These are phyloP conservation scores for Pelodiscus sinensis DNA, from an alignment of 2,113 vertebrate genomes.

Conservation along the genomic window DNA sequence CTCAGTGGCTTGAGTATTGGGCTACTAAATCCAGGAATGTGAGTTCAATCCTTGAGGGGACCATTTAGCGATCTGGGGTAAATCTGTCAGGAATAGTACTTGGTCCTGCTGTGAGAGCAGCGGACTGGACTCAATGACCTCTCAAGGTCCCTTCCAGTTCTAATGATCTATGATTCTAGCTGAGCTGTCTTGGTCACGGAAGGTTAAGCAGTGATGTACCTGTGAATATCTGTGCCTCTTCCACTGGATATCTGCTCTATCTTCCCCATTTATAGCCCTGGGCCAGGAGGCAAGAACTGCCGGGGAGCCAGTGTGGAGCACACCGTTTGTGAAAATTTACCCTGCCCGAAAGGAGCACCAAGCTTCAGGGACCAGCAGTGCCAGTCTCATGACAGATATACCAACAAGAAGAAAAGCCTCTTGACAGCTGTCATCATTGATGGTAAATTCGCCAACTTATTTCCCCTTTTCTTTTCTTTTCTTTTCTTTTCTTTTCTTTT, in stretches of 20 bases:
- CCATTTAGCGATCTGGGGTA: no score
- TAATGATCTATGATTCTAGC: not conserved
- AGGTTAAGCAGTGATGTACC: not conserved
- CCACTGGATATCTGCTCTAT: not conserved
- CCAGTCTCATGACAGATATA: constrained; percentile 87
- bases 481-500: not conserved
- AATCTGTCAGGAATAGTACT: no score
- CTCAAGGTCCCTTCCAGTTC: no score
- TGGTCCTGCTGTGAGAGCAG: no score
- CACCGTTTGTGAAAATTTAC: constrained; percentile 88
- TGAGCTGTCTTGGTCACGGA: not conserved
- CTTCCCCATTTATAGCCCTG: constrained; percentile 78
- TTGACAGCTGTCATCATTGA: constrained; percentile 89
- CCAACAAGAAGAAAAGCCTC: constrained; percentile 86
- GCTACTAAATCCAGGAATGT: no score
- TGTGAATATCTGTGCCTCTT: not conserved
- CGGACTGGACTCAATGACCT: no score
- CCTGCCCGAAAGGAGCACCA: constrained; percentile 90
- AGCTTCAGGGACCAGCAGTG: constrained; percentile 97
- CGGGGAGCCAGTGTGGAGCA: constrained; percentile 91
- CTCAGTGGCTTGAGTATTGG: no score
- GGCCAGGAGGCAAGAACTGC: constrained; percentile 91
- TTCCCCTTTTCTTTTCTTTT: not conserved
- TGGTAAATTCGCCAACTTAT: constrained; percentile 61
- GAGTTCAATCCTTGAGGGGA: no score